Evolutionary conservation across 2,888 invertebrate species (phyloP), one percentile per base, ranked within the genome.

Genomic region (Seira musarum): DNA sequence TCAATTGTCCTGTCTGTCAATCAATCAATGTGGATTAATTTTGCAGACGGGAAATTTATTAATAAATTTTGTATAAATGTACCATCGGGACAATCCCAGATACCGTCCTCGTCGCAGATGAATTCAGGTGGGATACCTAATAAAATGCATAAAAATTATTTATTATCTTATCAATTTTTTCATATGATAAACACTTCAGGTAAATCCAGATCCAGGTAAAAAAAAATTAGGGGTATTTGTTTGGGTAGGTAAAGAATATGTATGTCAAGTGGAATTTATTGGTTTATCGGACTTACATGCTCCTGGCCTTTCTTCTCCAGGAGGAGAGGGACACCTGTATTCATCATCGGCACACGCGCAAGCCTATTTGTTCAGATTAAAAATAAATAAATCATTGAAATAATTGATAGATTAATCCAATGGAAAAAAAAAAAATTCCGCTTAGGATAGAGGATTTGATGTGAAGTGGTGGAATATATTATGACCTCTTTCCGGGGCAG

Each of bases 11-110:
- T n/a, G n/a, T n/a, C 30, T 30, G 30, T 30, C 30, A 30, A 30
- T 30, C 8, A 2, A 30, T 5, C 3, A 5, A 30, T 30, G 30
- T 30, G 3, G 30, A 5, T 8, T 30, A 30, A 30, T 8, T 30
- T 30, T 2, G 30, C 30, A 30, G 30, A 30, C 30, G 30, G 30
- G 30, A 30, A 30, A 30, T 30, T 30, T 30, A 30, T 30, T 30
- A 5, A 30, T 30, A 8, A n/a, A n/a, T n/a, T 8, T 30, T 8
- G 8, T 30, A 5, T 5, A 30, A 30, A 30, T 10, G 3, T 15
- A 53, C 53, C 71, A 17, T 71, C 71, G 24, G 30, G 19, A 21
- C 71, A 71, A 17, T 71, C 71, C 71, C 61, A 61, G n/a, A 71
- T 22, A 24, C 71, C 71, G 15, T 71, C 71, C 1, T 25, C 3